A percentile compares a stretch with the other conserved stretches of the same genome.
These are phyloP conservation scores for Prosopocoilus inquinatus DNA, from an alignment of 2,888 invertebrate species.

Conservation along the genomic window DNA sequence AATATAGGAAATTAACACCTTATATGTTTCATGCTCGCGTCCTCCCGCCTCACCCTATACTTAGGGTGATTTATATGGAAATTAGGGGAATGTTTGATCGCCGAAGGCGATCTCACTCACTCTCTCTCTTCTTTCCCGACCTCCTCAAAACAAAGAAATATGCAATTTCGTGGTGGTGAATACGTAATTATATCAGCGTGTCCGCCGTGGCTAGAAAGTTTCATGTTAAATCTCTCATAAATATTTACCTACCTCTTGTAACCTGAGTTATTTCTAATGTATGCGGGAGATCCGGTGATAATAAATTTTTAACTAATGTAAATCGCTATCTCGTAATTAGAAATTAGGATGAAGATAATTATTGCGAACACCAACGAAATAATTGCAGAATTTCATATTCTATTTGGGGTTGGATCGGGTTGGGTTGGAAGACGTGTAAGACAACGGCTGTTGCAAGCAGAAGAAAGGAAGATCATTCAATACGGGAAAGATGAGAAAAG, in stretches of 20 bases:
- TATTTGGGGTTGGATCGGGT: no score
- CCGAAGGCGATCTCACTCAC: neutral
- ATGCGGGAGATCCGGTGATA: no score
- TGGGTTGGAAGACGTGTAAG: no score
- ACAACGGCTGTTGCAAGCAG: no score
- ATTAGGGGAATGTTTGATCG: constrained; percentile 13
- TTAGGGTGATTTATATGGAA: constrained; percentile 27
- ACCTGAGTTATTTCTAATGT: no score
- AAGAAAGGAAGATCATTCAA: no score
- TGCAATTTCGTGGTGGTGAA: neutral
- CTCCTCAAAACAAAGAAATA: constrained; percentile 3
- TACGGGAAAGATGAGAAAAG: no score
- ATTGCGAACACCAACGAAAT: no score
- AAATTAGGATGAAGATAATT: no score
- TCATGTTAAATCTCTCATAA: neutral
- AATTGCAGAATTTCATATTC: no score
- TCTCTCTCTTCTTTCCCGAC: neutral
- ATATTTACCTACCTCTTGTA: neutral
- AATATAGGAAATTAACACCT: constrained; percentile 29
- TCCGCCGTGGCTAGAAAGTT: neutral
- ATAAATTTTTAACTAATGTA: no score
- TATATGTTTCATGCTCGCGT: constrained; percentile 19
- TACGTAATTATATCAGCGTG: neutral
- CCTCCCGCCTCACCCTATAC: constrained; percentile 22
- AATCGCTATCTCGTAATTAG: no score